Base-by-base conservation (phyloP, 2,888 invertebrate species). In the Linhomoeus sp. region DNA sequence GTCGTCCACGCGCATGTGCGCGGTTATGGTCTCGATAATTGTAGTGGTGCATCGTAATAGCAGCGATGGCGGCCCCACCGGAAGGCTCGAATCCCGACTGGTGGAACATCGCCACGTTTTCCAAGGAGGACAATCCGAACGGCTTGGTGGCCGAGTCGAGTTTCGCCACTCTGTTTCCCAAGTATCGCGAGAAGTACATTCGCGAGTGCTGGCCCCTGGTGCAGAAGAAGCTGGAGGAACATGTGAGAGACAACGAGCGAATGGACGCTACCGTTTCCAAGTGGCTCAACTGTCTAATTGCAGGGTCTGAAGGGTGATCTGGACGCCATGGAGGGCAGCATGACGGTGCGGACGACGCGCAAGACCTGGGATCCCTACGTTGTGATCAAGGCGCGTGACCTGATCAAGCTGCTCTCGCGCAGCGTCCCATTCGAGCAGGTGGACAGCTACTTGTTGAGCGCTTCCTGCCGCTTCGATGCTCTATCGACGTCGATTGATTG, bases 351-450 rank as follows among this genome's bases (percentile, higher is more conserved):
- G 66, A 97, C 97, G 0, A 90, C 90, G 0, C 56, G 70, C 15
- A 90, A 92, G 72, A 94, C 94, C 1, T 97, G 87, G 87, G 97
- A 99, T 71, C 97, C 97, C 0, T 94, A 81, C 57, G 81, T 90
- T 46, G 84, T 97, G 41, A 75, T 99, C 26, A 94, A 94, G 71
- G 87, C 90, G 0, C 74, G 94, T 51, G 97, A 97, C 66, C 75
- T 94, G 72, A 82, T 97, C 58, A 92, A 88, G 66, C 70, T 99
- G 2, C 69, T 99, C 58, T 83, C 92, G 0, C 73, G 97, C 55
- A 88, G 88, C 66, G 94, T 99, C 1, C 92, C 94, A 0, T 86
- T 80, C 58, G 94, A 97, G 67, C 92, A 97, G 70, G 90, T 90
- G 2, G n/a, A n/a, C n/a, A n/a, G n/a, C n/a, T n/a, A n/a, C n/a